Evolutionary conservation across 2,888 invertebrate species (phyloP), one percentile per base, ranked within the genome.

Genomic region (Epinotia ramella): DNA sequence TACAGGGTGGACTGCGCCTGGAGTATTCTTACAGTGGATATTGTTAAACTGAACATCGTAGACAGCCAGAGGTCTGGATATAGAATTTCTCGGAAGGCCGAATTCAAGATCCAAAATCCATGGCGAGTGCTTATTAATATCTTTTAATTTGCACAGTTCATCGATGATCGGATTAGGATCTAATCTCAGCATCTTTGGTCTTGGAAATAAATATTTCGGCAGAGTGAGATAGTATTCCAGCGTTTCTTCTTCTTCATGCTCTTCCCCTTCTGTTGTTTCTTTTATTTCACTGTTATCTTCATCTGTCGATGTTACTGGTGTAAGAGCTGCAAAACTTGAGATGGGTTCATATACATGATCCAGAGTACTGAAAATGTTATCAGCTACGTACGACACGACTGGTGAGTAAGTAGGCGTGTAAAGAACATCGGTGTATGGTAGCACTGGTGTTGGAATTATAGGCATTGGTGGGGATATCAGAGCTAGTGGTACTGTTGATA

Each of bases 101-200:
- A 89, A 90, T 77, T 92, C 92, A 20, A 92, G 81, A 79, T 93
- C 92, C 72, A 92, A 80, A 53, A 93, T 80, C 92, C 91, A 92
- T 53, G 86, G 77, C 0, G 80, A 77, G 70, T 90, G 84, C 24
- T 79, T 80, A 24, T 78, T 70, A 4, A 91, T 57, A 79, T 86
- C 80, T 0, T 79, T n/a, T 28, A 86, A 59, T 79, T 83, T 88
- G 78, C 92, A 93, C 53, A 92, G 86, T 65, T 87, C 87, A 79
- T 92, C 88, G 79, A 93, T 91, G 1, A 92, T 79, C 2, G 83
- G 81, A 86, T 92, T 93, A 0, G 91, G 90, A 80, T 92, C 88
- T 16, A 91, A 62, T 1, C 79, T 68, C 6, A 89, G 66, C 84
- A 82, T 88, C 77, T 82, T 86, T n/a, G 90, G 83, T 11, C 84